Evolutionary conservation across 1,140 invertebrate genomes (phyloP).

Genomic region (Chironomus tepperi): DNA sequence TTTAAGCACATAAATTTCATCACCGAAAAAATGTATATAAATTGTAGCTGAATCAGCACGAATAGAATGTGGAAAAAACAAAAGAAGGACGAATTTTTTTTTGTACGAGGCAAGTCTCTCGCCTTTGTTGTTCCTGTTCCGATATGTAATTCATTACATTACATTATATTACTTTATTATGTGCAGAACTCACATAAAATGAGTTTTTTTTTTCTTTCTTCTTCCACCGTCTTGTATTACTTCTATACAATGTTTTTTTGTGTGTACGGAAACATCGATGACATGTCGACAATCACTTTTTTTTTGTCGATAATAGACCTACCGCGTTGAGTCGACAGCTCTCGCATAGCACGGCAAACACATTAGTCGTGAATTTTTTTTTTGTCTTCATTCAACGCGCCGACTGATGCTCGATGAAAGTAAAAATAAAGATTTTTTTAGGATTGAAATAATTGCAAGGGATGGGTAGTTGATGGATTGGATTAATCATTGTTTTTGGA

Average conservation of each 20-base stretch:
- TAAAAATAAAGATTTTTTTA: too few species aligned
- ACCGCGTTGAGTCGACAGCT: neutral
- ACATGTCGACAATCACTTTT: neutral
- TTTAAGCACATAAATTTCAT: neutral
- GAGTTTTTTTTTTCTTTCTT: too few species aligned
- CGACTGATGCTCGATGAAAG: neutral
- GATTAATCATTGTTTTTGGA: too few species aligned
- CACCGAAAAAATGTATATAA: neutral
- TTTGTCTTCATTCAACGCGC: neutral
- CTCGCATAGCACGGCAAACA: neutral
- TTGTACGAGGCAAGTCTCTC: too few species aligned
- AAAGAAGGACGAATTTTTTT: slow-evolving; percentile 1
- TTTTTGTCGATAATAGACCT: neutral
- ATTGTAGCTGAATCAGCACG: slow-evolving; percentile 1
- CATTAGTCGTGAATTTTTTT: neutral
- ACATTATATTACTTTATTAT: too few species aligned
- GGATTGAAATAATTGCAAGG: too few species aligned
- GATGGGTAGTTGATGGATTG: too few species aligned
- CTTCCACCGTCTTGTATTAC: too few species aligned
- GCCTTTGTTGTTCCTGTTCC: too few species aligned
- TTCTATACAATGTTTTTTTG: neutral
- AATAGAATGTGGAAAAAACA: neutral
- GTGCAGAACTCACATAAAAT: too few species aligned
- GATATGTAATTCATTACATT: too few species aligned
- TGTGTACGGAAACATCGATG: neutral